Percentiles rank a stretch among this genome's conserved stretches.
phyloP scores from a whole-genome alignment of 2,113 vertebrate genomes.

The Struthidea cinerea region DNA sequence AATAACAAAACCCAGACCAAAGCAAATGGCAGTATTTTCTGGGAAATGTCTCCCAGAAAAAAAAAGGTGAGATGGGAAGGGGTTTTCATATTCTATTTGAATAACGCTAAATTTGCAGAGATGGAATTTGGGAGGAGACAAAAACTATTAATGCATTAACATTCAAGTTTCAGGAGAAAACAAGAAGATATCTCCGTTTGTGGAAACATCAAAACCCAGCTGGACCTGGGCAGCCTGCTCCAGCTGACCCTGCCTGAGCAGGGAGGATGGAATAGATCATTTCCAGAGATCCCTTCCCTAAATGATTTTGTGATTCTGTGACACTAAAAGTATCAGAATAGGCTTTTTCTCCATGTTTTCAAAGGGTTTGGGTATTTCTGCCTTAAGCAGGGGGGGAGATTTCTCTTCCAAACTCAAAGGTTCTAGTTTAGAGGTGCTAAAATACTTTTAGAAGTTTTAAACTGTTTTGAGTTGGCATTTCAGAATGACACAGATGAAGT shows the following conservation, averaged over 20 bases:
- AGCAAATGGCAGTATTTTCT: neutral
- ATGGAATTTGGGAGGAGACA: neutral
- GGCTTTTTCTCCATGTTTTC: neutral
- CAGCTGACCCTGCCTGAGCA: neutral
- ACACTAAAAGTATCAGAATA: neutral
- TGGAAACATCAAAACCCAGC: neutral
- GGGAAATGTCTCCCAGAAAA: neutral
- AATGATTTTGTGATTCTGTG: neutral
- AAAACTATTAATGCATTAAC: neutral
- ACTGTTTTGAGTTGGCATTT: neutral
- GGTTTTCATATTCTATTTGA: neutral
- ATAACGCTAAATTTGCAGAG: neutral
- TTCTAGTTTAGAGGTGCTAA: neutral
- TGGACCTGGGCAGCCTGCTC: neutral
- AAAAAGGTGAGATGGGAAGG: neutral
- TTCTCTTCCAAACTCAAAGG: neutral
- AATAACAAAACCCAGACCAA: neutral
- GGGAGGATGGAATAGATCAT: accelerated
- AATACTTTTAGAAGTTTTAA: neutral
- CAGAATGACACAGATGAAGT: neutral
- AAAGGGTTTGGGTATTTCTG: neutral
- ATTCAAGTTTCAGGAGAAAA: neutral
- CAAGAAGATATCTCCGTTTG: neutral
- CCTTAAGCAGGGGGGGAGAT: neutral
- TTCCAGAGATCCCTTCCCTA: neutral